Evolutionary conservation across 2,888 invertebrate genomes (phyloP).

Genomic region (Meghimatium bilineatum): DNA sequence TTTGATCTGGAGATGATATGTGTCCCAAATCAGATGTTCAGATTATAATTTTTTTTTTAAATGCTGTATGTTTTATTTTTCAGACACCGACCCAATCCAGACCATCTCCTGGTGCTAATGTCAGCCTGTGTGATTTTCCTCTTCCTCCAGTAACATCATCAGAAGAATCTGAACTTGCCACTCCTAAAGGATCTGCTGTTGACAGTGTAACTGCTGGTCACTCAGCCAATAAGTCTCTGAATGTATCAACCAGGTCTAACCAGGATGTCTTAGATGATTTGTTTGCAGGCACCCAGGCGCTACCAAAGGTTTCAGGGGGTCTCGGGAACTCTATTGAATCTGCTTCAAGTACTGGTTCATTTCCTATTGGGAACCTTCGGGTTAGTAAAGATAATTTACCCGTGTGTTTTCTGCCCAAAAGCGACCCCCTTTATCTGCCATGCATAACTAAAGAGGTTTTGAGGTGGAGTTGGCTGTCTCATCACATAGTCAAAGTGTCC

Average conservation of each 20-base stretch:
- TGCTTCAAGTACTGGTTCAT: constrained; percentile 35
- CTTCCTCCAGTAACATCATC: constrained; percentile 68
- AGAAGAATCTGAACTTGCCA: constrained; percentile 66
- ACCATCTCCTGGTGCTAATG: constrained; percentile 33
- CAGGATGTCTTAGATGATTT: constrained; percentile 44
- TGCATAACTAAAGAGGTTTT: no score
- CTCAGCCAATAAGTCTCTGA: constrained; percentile 15
- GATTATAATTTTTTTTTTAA: not conserved
- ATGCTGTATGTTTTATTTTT: not conserved
- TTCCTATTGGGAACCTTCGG: constrained; percentile 33
- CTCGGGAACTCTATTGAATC: constrained; percentile 28
- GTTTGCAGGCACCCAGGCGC: constrained; percentile 22
- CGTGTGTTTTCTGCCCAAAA: no score
- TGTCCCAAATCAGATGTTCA: no score
- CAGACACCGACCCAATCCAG: constrained; percentile 28
- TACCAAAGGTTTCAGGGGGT: not conserved
- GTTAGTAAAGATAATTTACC: constrained; percentile 2
- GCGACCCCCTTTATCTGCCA: no score
- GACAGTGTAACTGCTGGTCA: not conserved
- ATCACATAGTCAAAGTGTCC: no score
- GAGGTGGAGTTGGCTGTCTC: no score
- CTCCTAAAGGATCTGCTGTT: constrained; percentile 52
- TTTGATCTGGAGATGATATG: no score
- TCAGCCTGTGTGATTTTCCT: constrained; percentile 60
- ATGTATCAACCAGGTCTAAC: constrained; percentile 20